These are phyloP conservation scores for Misgurnus anguillicaudatus DNA, from an alignment of 2,113 vertebrate species.

Conservation along the genomic window DNA sequence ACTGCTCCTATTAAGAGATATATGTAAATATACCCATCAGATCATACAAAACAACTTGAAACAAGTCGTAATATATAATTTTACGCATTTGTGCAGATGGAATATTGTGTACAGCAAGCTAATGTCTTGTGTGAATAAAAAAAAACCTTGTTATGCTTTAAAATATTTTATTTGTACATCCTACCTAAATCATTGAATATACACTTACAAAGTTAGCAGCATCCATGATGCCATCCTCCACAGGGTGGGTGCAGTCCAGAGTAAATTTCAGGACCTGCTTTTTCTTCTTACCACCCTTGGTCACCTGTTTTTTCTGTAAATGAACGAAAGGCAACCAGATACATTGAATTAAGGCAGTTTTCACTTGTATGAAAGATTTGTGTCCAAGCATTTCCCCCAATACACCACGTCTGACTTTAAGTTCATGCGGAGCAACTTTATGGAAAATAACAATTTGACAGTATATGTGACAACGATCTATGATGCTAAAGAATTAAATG, in stretches of 20 bases:
- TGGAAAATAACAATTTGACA: not conserved
- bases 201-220: constrained; percentile 94
- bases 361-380: not conserved
- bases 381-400: too few species aligned
- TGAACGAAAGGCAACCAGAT: not conserved
- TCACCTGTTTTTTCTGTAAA: constrained; percentile 84
- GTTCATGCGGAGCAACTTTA: not conserved
- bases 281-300: constrained; percentile 94
- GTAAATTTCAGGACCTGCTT: constrained; percentile 96
- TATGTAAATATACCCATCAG: not conserved
- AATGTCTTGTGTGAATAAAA: too few species aligned
- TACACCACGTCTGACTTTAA: not conserved
- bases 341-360: not conserved
- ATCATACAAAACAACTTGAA: not conserved
- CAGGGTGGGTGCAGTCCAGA: constrained; percentile 95
- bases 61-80: not conserved
- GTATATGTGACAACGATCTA: not conserved
- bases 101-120: too few species aligned
- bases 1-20: constrained; percentile 84
- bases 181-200: not conserved
- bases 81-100: too few species aligned
- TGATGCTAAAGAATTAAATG: not conserved
- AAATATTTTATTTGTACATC: too few species aligned
- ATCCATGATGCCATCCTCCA: constrained; percentile 99
- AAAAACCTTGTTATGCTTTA: too few species aligned